These are phyloP conservation scores for Decapterus maruadsi DNA, from an alignment of 2,797 vertebrate genomes.

Conservation along the genomic window DNA sequence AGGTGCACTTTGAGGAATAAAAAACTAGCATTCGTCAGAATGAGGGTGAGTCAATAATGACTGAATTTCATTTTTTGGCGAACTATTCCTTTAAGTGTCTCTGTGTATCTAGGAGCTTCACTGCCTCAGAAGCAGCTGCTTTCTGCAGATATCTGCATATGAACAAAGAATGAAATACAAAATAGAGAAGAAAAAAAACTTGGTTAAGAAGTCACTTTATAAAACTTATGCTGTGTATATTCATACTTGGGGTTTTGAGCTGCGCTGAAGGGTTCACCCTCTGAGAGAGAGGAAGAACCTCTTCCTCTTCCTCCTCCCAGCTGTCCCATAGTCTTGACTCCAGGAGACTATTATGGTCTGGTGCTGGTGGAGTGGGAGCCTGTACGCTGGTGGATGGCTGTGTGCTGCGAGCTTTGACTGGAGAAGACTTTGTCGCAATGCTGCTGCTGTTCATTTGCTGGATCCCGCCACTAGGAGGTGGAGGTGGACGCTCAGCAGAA, in stretches of 20 bases:
- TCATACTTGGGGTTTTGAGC: slow-evolving; percentile 87
- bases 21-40: too few species aligned
- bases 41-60: too few species aligned
- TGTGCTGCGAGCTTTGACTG: neutral
- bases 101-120: neutral
- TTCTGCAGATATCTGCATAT: neutral
- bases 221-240: neutral
- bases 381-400: neutral
- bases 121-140: neutral
- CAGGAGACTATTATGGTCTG: slow-evolving; percentile 75
- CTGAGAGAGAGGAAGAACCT: slow-evolving; percentile 80
- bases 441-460: neutral
- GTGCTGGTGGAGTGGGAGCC: slow-evolving; percentile 15
- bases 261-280: slow-evolving; percentile 63
- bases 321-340: slow-evolving; percentile 88
- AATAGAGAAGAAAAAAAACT: neutral
- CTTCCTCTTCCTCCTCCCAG: slow-evolving; percentile 84
- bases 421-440: neutral
- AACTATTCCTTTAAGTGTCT: too few species aligned
- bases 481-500: neutral
- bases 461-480: neutral
- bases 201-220: neutral
- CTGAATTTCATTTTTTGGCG: too few species aligned
- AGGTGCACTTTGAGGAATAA: too few species aligned
- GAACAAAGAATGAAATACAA: neutral